Percentiles rank a stretch among this genome's conserved stretches.
phyloP scores from a whole-genome alignment of 1,140 invertebrate species.

The Drosophila littoralis region DNA sequence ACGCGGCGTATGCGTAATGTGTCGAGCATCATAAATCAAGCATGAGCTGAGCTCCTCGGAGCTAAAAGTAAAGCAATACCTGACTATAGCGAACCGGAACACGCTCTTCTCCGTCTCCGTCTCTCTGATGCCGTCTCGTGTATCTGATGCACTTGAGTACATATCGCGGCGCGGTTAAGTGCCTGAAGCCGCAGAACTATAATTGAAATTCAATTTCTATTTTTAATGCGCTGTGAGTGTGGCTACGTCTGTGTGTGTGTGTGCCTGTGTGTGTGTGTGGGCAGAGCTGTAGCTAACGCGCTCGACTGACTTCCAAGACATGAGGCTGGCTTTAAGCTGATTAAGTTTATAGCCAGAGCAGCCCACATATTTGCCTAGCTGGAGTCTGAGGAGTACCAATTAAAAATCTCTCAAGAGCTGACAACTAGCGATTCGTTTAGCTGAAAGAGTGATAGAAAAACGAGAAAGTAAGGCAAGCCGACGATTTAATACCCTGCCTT shows the following conservation, averaged over 20 bases:
- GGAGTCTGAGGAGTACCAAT: slow-evolving; percentile 16
- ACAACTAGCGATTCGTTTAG: slow-evolving; percentile 10
- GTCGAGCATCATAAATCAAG: slow-evolving; percentile 21
- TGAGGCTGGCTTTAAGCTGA: slow-evolving; percentile 21
- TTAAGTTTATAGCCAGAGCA: slow-evolving; percentile 13
- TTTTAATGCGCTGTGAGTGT: slow-evolving; percentile 20
- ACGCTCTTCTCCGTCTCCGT: background rate
- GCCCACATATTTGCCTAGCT: background rate
- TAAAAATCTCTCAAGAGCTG: slow-evolving; percentile 6
- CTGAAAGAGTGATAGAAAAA: background rate
- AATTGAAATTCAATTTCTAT: slow-evolving; percentile 53
- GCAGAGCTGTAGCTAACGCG: background rate
- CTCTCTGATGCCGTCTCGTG: background rate
- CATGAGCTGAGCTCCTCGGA: background rate
- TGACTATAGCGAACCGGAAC: slow-evolving; percentile 15
- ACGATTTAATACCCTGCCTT: too few species aligned
- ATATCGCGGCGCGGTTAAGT: slow-evolving; percentile 12
- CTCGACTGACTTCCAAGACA: slow-evolving; percentile 16
- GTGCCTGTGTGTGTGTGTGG: background rate
- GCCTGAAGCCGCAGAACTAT: slow-evolving; percentile 42
- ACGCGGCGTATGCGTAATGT: slow-evolving; percentile 37
- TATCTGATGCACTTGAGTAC: slow-evolving; percentile 42
- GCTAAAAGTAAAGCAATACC: background rate
- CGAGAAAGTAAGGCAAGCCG: too few species aligned
- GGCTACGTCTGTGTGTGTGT: background rate